Percentiles rank a stretch among this genome's conserved stretches.
Conservation (phyloP, 2,113 vertebrate genomes). For the Brachionichthys hirsutus region DNA sequence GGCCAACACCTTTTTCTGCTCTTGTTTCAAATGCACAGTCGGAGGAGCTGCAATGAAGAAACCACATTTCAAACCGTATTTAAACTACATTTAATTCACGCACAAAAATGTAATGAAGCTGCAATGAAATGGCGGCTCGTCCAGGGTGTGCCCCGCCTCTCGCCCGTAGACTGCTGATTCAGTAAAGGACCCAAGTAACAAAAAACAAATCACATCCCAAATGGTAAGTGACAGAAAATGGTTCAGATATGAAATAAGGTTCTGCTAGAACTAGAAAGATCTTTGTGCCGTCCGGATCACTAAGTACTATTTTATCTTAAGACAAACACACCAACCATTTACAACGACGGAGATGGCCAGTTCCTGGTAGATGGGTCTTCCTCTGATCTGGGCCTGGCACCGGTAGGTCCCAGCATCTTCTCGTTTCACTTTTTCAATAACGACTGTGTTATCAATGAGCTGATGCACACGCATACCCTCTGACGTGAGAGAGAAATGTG, state of each 20-base stretch:
- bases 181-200: too few species aligned
- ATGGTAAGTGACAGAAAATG: too few species aligned
- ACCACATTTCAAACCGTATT: background rate
- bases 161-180: too few species aligned
- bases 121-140: too few species aligned
- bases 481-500: background rate
- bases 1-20: slow-evolving; percentile 57
- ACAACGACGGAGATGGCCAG: slow-evolving; percentile 68
- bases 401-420: slow-evolving; percentile 67
- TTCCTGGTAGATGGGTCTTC: background rate
- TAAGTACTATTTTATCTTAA: background rate
- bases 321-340: slow-evolving; percentile 62
- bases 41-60: slow-evolving; percentile 61
- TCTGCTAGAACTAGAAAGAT: too few species aligned
- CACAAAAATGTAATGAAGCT: background rate
- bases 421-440: slow-evolving; percentile 54
- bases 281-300: too few species aligned
- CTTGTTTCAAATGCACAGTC: slow-evolving; percentile 42
- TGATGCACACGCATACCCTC: slow-evolving; percentile 17
- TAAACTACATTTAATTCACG: background rate
- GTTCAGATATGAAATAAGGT: too few species aligned
- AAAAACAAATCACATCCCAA: too few species aligned
- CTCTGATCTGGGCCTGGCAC: slow-evolving; percentile 69
- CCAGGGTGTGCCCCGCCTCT: too few species aligned
- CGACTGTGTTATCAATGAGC: slow-evolving; percentile 45